Conservation (phyloP, 2,888 invertebrate genomes). For the Cheilosia vulpina region DNA sequence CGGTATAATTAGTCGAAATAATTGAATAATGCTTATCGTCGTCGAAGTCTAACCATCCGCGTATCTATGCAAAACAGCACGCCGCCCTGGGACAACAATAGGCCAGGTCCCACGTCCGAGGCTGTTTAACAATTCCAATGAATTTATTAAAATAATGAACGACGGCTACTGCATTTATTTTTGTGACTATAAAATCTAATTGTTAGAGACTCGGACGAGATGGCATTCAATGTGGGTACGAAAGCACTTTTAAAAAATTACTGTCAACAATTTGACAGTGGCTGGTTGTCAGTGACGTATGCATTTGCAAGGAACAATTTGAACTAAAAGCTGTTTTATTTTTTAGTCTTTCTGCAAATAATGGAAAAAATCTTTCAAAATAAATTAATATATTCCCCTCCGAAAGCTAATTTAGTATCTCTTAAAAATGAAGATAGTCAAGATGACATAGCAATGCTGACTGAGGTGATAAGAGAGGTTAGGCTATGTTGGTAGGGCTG, state of each 20-base stretch:
- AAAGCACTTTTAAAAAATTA: not conserved
- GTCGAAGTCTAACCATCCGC: slow-evolving; percentile 23
- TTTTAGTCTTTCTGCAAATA: too few species aligned
- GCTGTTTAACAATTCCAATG: slow-evolving; percentile 23
- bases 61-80: slow-evolving; percentile 3
- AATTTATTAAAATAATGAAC: not conserved
- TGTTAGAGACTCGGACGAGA: not conserved
- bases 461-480: too few species aligned
- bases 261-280: not conserved
- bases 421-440: too few species aligned
- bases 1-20: slow-evolving; percentile 47
- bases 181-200: not conserved
- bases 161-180: not conserved
- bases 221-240: not conserved
- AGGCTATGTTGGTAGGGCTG: too few species aligned
- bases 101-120: not conserved
- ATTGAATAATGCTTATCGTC: slow-evolving; percentile 50
- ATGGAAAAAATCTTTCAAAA: too few species aligned
- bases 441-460: too few species aligned
- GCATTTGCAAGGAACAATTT: not conserved
- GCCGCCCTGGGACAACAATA: not conserved
- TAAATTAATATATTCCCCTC: too few species aligned
- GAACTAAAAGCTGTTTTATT: not conserved
- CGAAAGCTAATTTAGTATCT: too few species aligned
- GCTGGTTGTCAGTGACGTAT: not conserved